phyloP scores from a whole-genome alignment of 2,888 invertebrate genomes.

The Oligia latruncula region DNA sequence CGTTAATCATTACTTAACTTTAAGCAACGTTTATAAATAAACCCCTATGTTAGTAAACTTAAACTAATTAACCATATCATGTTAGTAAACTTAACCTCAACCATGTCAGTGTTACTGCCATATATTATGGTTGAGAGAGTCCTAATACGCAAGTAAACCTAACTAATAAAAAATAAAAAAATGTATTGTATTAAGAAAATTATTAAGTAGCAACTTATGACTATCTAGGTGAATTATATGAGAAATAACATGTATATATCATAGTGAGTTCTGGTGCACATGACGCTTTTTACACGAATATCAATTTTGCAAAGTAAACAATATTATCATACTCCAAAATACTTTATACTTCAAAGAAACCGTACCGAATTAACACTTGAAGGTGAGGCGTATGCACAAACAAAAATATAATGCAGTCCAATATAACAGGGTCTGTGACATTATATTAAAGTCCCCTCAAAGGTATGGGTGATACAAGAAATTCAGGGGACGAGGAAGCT shows the following conservation, averaged over 20 bases:
- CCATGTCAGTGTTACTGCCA: background rate
- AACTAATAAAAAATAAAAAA: background rate
- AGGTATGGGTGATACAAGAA: background rate
- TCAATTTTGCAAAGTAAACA: conserved; percentile 31
- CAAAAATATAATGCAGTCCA: conserved; percentile 56
- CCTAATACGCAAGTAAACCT: background rate
- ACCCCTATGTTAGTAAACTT: background rate
- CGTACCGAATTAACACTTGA: conserved; percentile 34
- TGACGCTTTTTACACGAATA: background rate
- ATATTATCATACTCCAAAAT: conserved; percentile 43
- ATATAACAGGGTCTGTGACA: conserved; percentile 62
- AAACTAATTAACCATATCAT: background rate
- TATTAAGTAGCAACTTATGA: too few species aligned
- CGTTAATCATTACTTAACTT: too few species aligned
- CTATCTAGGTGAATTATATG: background rate
- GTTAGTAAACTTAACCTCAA: background rate
- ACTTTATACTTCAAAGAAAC: conserved; percentile 27
- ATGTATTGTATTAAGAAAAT: background rate
- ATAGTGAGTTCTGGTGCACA: background rate
- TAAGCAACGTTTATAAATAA: background rate
- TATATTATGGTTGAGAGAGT: background rate
- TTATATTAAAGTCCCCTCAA: conserved; percentile 49
- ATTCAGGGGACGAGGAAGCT: conserved; percentile 66
- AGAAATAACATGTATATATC: background rate
- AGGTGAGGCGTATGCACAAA: conserved; percentile 44